Conservation (phyloP, 2,888 invertebrate species). For the Epistrophella euchroma region DNA sequence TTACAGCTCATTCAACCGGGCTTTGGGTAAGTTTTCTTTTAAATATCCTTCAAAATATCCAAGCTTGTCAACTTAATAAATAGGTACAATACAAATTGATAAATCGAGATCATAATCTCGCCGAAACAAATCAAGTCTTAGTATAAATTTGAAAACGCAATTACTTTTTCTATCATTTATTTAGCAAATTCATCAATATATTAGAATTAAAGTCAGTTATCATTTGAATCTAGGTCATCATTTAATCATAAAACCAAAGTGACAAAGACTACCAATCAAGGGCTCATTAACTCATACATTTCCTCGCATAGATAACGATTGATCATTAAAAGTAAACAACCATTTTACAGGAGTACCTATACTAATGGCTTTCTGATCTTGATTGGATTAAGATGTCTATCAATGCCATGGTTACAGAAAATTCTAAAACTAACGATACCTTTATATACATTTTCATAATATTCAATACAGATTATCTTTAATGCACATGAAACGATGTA, state of each 20-base stretch:
- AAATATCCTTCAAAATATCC: too few relatives aligned
- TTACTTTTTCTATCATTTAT: too few relatives aligned
- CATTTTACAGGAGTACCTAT: not conserved
- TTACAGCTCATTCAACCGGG: too few relatives aligned
- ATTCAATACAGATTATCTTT: conserved; percentile 35
- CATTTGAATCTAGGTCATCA: conserved; percentile 2
- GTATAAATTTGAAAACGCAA: too few relatives aligned
- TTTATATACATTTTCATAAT: conserved; percentile 10
- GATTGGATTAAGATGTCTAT: conserved; percentile 34
- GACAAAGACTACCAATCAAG: conserved; percentile 10
- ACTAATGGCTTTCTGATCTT: conserved; percentile 54
- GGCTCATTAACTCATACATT: conserved; percentile 6
- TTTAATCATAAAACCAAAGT: not conserved
- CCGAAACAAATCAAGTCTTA: too few relatives aligned
- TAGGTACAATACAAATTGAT: too few relatives aligned
- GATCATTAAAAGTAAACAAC: not conserved
- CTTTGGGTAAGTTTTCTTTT: too few relatives aligned
- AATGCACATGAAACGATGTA: conserved; percentile 52
- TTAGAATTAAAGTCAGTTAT: not conserved
- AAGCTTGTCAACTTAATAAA: too few relatives aligned
- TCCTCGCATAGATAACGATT: not conserved
- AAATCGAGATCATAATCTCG: too few relatives aligned
- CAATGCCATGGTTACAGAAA: conserved; percentile 37
- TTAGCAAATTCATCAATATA: not conserved
- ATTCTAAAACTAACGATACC: conserved; percentile 16